Base-by-base conservation (phyloP, 2,113 vertebrate genomes). In the Isurus oxyrinchus region DNA sequence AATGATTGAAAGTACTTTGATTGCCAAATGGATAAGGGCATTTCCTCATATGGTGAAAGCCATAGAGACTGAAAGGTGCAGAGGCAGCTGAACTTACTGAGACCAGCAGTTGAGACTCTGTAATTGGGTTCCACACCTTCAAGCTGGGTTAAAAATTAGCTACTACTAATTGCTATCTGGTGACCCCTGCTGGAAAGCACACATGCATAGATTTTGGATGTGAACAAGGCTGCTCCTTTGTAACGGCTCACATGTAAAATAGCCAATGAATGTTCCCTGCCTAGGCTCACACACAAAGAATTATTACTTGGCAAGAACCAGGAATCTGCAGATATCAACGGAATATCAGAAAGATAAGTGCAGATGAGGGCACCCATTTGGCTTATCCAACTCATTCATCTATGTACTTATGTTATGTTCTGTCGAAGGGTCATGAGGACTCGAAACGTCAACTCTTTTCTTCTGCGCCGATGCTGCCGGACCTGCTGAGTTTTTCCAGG, bases 161-260 rank as follows among this genome's bases (percentile, higher is more conserved):
- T 63, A 59, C 6, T 63, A 35, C 31, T 94, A 94, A 94, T 94
- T 94, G 90, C 59, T 94, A 94, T 94, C 90, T 94, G 63, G 90
- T 94, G 90, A 94, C 90, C 90, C 90, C 90, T 94, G 35, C 90
- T 94, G 90, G 90, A 94, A 94, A 94, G 31, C 90, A 63, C 35
- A 63, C 21, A 63, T 23, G n/a, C 59, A 94, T 40, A 31, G 90
- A 94, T 40, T 63, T 94, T 94, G 61, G 16, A 40, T 94, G 59
- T n/a, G 57, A 94, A 21, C 16, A 59, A 59, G 88, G 25, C 16
- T 63, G 59, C 35, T 94, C 35, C 63, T 94, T 94, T 63, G 35
- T 66, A 40, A 66, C 40, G 90, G 13, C 7, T 61, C n/a, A 4
- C 21, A 23, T 63, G 90, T n/a, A 63, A 94, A 40, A 40, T 63